phyloP scores from a whole-genome alignment of 2,888 invertebrate genomes.

The Blera fallax region DNA sequence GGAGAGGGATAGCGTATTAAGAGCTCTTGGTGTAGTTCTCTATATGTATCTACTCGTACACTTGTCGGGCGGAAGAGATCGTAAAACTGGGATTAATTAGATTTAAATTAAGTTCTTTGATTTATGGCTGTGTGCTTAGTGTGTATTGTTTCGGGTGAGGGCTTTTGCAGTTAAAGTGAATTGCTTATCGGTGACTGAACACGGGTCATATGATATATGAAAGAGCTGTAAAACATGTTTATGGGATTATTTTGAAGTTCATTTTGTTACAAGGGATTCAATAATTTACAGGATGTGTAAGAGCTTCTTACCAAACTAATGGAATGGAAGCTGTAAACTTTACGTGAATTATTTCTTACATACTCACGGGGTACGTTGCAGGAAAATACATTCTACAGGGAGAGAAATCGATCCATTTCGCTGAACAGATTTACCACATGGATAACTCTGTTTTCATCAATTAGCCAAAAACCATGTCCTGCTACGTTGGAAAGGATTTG shows the following conservation, averaged over 20 bases:
- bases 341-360: no score
- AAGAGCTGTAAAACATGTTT: constrained; percentile 27
- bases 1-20: constrained; percentile 3
- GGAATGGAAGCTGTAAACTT: neutral
- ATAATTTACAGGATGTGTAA: neutral
- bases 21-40: neutral
- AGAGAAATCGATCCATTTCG: no score
- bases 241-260: constrained; percentile 33
- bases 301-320: neutral
- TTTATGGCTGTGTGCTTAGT: constrained; percentile 11
- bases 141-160: neutral
- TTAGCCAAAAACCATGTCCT: no score
- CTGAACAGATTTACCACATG: no score
- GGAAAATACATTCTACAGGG: no score
- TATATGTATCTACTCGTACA: no score
- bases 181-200: constrained; percentile 54
- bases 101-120: constrained; percentile 68
- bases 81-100: constrained; percentile 66
- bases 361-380: no score
- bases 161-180: constrained; percentile 10
- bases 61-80: constrained; percentile 16
- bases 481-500: no score
- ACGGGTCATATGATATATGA: constrained; percentile 39
- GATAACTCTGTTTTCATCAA: no score
- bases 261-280: neutral